Evolutionary conservation across 2,888 invertebrate species (phyloP).

Genomic region (Monoplex corrugatus): DNA sequence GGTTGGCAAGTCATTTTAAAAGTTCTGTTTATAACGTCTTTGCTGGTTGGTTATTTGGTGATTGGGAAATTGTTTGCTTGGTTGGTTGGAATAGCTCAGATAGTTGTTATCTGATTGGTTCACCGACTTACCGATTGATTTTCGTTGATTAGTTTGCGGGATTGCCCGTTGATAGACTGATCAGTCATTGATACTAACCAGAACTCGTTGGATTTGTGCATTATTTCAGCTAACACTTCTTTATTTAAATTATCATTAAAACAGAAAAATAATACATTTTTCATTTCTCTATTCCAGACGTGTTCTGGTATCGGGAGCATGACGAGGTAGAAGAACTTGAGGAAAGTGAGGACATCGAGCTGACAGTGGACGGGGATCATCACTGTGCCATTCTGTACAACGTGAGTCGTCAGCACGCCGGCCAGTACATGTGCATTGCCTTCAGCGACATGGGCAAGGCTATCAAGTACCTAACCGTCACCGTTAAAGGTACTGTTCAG

Average conservation of each 20-base stretch:
- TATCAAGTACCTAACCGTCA: constrained; percentile 75
- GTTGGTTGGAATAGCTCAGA: too few relatives aligned
- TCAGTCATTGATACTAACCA: too few relatives aligned
- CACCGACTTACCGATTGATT: too few relatives aligned
- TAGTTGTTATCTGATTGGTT: too few relatives aligned
- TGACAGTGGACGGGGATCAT: constrained; percentile 65
- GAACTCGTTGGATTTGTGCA: not conserved
- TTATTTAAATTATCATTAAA: not conserved
- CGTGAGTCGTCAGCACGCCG: constrained; percentile 64
- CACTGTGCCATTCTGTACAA: constrained; percentile 73
- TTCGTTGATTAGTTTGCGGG: too few relatives aligned
- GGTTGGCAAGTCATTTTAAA: too few relatives aligned
- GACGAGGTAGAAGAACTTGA: constrained; percentile 75
- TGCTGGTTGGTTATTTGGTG: too few relatives aligned
- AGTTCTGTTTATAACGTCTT: too few relatives aligned
- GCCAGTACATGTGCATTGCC: constrained; percentile 77
- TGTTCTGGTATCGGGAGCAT: constrained; percentile 78
- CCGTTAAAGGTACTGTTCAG: constrained; percentile 77
- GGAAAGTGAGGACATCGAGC: constrained; percentile 76
- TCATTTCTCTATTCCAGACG: constrained; percentile 66
- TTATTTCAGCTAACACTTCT: not conserved
- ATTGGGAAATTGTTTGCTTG: too few relatives aligned
- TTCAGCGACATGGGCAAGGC: constrained; percentile 74
- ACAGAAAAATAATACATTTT: too few relatives aligned
- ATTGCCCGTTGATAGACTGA: too few relatives aligned